Base-by-base conservation (phyloP, 2,888 invertebrate species). In the Tachina grossa region DNA sequence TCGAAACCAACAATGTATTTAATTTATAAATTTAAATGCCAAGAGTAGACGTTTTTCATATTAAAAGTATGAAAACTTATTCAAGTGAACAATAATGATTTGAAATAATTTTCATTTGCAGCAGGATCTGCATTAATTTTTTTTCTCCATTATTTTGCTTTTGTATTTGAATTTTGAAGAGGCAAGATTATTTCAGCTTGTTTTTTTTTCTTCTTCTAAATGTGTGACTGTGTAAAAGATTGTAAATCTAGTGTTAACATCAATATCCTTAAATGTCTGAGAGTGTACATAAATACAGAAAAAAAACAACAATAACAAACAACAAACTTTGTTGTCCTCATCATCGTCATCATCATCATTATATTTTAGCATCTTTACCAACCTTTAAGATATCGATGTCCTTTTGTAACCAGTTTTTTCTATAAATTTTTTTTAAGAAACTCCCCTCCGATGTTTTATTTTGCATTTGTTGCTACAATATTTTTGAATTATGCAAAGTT, bases 321-420 rank as follows among this genome's bases (percentile, higher is more conserved):
- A 75, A 55, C 77, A 83, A 69, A 47, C 77, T 81, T 45, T 69
- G 89, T 90, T 89, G 89, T 90, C 88, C 89, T 88, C 71, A 45
- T 57, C 55, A 39, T 51, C 61, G 89, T 90, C 88, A 88, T 88
- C 71, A 45, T 57, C 55, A 39, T 51, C 61, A 16, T 41, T 43
- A n/a, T 63, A 43, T 39, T 72, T 39, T 88, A 89, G 86, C 90
- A 89, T 90, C 90, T 88, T 88, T 89, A 87, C 87, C 85, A 87
- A 87, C 79, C 87, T 85, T 31, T 41, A 84, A 88, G 90, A 89
- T 91, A 90, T 90, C 90, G 91, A 90, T 90, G 91, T 91, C 90
- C 90, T 90, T 90, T 90, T 90, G 90, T 91, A 88, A 77, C 47
- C 88, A 88, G 55, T 86, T 88, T 89, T 89, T 63, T 16, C n/a